Evolutionary conservation across 30 jellyfish, hydroid and myxozoan genomes (phyloP), one percentile per base, ranked within the genome.

Genomic region (Aurelia coerulea): DNA sequence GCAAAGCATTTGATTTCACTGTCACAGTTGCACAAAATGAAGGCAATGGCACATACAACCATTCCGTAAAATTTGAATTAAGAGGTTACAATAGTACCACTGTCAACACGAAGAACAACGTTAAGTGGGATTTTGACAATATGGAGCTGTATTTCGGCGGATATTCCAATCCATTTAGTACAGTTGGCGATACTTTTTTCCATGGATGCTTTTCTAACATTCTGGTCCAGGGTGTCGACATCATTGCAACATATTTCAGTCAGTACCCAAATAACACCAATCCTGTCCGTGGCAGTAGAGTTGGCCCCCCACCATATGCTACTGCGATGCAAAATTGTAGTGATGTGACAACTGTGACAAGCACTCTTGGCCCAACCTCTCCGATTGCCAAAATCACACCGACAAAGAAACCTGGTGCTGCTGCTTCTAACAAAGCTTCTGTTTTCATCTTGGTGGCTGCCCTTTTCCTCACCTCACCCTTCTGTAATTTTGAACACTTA

Each of bases 211-310:
- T 77, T 4, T 77, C 87, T 9, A 17, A 77, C 67, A 10, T 77
- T 53, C 15, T 64, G 18, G 35, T 58, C 52, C 23, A 77, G 42
- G 87, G 87, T 2, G 67, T 34, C 7, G 87, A 60, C 78, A 77
- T 77, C 46, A 60, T 77, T 59, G 46, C 51, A 0, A 63, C 42
- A 11, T 77, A 77, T 18, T 77, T 60, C 74, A 32, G 19, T 33
- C 78, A 77, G 65, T 77, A 77, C 67, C 87, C 87, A 11, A 34
- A 58, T 29, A 59, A 77, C 74, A 60, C 70, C 19, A 77, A 77
- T 16, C 78, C 87, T 3, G 18, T 59, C 35, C 62, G 78, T 4
- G 87, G 87, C 32, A 77, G 56, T 14, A 1, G 0, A 6, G 56
- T 46, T 46, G 56, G 56, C 56, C 8, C 56, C 56, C 56, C 56